These are phyloP conservation scores for Cephalopterus ornatus DNA, from an alignment of 2,113 vertebrate genomes.

Conservation along the genomic window DNA sequence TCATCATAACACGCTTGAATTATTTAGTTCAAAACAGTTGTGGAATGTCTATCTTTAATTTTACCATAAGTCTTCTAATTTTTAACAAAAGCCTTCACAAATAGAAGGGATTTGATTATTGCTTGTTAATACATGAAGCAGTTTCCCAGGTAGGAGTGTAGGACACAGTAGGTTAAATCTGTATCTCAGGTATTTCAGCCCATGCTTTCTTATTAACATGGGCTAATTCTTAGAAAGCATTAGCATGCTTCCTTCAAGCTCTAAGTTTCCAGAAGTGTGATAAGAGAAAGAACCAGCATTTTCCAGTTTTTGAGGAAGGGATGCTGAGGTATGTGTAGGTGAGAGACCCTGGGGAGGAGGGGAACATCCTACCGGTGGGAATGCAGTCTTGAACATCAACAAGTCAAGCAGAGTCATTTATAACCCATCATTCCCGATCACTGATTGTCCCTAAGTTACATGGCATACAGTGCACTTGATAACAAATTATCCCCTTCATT, in stretches of 20 bases:
- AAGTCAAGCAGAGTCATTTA: neutral
- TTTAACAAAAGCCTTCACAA: neutral
- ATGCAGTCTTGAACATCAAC: neutral
- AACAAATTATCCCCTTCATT: neutral
- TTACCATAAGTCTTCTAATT: neutral
- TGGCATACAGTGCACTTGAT: neutral
- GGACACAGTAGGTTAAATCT: neutral
- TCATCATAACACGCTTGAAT: neutral
- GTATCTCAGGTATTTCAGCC: neutral
- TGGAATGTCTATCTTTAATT: neutral
- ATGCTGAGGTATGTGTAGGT: neutral
- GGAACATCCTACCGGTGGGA: neutral
- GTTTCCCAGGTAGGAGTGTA: neutral
- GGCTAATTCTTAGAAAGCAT: neutral
- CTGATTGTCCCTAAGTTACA: neutral
- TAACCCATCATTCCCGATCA: neutral
- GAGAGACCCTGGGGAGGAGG: neutral
- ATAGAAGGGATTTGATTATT: neutral
- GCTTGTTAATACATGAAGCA: neutral
- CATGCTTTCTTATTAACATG: neutral
- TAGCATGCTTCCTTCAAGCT: neutral
- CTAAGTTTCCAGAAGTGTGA: neutral
- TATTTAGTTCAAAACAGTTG: neutral
- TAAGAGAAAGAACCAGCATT: neutral
- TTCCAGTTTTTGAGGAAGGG: neutral